These are phyloP conservation scores for Ibidorhyncha struthersii DNA, from an alignment of 2,113 vertebrate genomes.

Conservation along the genomic window DNA sequence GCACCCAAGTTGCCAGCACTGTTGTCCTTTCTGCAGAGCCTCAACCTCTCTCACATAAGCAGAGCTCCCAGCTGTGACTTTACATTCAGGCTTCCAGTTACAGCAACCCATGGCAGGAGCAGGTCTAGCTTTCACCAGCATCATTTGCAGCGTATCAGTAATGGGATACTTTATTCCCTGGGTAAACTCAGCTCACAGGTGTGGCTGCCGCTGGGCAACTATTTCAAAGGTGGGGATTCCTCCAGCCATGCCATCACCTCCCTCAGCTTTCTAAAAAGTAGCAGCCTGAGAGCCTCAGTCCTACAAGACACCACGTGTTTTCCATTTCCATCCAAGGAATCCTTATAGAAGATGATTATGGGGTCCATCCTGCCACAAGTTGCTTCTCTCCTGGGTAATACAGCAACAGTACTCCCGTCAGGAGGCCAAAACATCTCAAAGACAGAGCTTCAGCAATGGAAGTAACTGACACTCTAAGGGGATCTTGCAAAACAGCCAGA, in stretches of 20 bases:
- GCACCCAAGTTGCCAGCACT: neutral
- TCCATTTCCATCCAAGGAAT: neutral
- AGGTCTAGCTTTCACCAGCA: neutral
- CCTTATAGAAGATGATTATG: neutral
- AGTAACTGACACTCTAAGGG: neutral
- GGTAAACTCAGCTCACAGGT: neutral
- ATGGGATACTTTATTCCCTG: neutral
- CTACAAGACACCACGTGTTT: neutral
- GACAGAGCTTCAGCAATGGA: neutral
- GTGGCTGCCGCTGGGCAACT: neutral
- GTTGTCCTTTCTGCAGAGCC: neutral
- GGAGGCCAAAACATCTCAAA: neutral
- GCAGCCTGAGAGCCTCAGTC: neutral
- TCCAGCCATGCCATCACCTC: neutral
- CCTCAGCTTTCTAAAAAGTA: neutral
- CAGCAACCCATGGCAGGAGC: neutral
- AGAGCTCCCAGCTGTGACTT: neutral
- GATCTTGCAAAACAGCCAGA: neutral
- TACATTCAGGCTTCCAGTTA: neutral
- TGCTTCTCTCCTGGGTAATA: too few relatives aligned
- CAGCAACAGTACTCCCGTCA: neutral
- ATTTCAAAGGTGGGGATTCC: neutral
- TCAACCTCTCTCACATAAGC: neutral
- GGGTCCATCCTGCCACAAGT: neutral
- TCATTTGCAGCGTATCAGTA: neutral